A percentile compares a stretch with the other conserved stretches of the same genome.
Evolutionary conservation across 2,888 invertebrate species (phyloP).

Genomic region (Penaeus monodon): DNA sequence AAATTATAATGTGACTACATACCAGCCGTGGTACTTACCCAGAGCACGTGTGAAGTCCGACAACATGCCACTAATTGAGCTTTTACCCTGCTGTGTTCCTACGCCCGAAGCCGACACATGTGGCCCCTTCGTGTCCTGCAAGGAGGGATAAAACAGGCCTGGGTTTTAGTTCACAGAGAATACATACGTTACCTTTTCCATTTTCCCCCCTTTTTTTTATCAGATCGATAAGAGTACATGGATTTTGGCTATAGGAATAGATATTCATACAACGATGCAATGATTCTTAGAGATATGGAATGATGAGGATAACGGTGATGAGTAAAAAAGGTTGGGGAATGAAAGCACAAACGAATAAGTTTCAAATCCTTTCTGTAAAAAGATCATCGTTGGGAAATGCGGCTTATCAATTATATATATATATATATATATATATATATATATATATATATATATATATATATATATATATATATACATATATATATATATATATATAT

Average conservation of each 20-base stretch:
- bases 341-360: too few species aligned
- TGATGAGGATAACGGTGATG: too few species aligned
- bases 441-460: constrained; percentile 16
- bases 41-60: constrained; percentile 72
- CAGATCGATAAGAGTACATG: not conserved
- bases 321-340: too few species aligned
- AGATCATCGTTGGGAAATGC: too few species aligned
- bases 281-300: not conserved
- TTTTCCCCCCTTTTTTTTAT: too few species aligned
- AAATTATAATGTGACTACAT: too few species aligned
- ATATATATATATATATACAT: not conserved
- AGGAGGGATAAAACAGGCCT: constrained; percentile 1
- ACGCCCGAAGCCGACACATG: not conserved
- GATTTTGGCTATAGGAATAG: not conserved
- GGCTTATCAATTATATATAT: not conserved
- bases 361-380: too few species aligned
- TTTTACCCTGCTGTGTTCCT: constrained; percentile 46
- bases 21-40: constrained; percentile 68
- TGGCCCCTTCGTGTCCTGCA: constrained; percentile 21
- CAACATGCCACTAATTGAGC: constrained; percentile 71
- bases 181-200: too few species aligned
- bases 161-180: too few species aligned
- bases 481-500: too few species aligned
- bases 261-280: not conserved
- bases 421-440: constrained; percentile 16